Base-by-base conservation (phyloP, 2,888 invertebrate species). In the Neoaliturus tenellus region DNA sequence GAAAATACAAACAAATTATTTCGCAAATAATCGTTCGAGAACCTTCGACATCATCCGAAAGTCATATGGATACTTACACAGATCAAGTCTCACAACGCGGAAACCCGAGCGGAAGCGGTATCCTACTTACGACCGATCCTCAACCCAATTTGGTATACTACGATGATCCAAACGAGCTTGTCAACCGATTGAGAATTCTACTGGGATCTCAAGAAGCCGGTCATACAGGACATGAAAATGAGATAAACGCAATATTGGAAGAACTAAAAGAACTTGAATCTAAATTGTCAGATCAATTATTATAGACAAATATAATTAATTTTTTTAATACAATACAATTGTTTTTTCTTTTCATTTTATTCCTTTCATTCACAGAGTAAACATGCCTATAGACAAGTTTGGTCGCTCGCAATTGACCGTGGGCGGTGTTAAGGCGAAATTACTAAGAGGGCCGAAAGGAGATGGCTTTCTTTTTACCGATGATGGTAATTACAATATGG, bases 121-220 rank as follows among this genome's bases (percentile, higher is more conserved):
- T n/a, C n/a, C n/a, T n/a, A n/a, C n/a, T n/a, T n/a, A n/a, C n/a
- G n/a, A n/a, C n/a, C n/a, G n/a, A n/a, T n/a, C n/a, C n/a, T n/a
- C n/a, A n/a, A n/a, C n/a, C n/a, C n/a, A n/a, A n/a, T n/a, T n/a
- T n/a, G n/a, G n/a, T n/a, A n/a, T 83, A 86, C 73, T 87, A 84
- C 83, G 85, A 87, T 81, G 83, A 87, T 82, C 85, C 86, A 0
- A 87, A 86, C 62, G 85, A 86, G 80, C 51, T 87, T 1, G 87
- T 87, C 0, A 83, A 87, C 51, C 82, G 85, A 25, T 62, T 86
- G 10, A 55, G 84, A 0, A 71, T 87, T n/a, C 73, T 87, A 5
- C 17, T 85, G 0, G 85, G 85, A 31, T 86, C 85, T 6, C 84
- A 83, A 82, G 62, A 80, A 28, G 87, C 87, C 20, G 86, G 86